These are phyloP conservation scores for Cryptoblepharus egeriae DNA, from an alignment of 2,797 vertebrate species.

Conservation along the genomic window DNA sequence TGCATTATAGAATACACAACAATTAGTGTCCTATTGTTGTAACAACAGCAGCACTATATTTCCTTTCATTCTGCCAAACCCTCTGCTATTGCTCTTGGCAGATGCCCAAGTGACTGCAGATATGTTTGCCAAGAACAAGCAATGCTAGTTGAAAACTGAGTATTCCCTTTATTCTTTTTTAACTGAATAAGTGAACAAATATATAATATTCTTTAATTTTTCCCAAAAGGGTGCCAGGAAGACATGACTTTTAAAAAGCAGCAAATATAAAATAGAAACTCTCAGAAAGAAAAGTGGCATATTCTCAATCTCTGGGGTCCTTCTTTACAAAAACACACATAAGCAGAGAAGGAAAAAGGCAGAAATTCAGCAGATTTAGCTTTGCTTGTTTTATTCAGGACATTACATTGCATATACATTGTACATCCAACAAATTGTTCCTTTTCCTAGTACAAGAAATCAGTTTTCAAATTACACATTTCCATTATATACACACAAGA, in stretches of 20 bases:
- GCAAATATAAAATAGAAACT: not conserved
- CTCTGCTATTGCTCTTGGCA: conserved; percentile 24
- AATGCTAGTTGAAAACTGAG: conserved; percentile 13
- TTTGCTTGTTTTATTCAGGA: not conserved
- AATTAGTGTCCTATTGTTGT: conserved; percentile 1
- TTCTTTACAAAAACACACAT: not conserved
- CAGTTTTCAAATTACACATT: not conserved
- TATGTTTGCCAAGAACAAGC: conserved; percentile 14
- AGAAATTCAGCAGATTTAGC: not conserved
- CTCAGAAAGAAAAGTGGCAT: not conserved
- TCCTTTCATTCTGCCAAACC: conserved; percentile 16
- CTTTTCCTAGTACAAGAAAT: not conserved
- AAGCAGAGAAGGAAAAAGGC: too few relatives aligned
- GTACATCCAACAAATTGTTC: not conserved
- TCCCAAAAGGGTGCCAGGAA: not conserved
- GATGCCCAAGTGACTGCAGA: not conserved
- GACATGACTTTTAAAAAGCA: not conserved
- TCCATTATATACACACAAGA: too few relatives aligned
- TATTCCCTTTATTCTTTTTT: conserved; percentile 1
- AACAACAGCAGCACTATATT: conserved; percentile 21
- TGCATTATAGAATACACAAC: not conserved
- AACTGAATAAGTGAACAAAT: not conserved
- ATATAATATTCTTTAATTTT: too few relatives aligned
- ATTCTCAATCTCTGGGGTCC: not conserved
- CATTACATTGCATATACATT: not conserved